Evolutionary conservation across 2,888 invertebrate species (phyloP).

Genomic region (Erebia palarica): DNA sequence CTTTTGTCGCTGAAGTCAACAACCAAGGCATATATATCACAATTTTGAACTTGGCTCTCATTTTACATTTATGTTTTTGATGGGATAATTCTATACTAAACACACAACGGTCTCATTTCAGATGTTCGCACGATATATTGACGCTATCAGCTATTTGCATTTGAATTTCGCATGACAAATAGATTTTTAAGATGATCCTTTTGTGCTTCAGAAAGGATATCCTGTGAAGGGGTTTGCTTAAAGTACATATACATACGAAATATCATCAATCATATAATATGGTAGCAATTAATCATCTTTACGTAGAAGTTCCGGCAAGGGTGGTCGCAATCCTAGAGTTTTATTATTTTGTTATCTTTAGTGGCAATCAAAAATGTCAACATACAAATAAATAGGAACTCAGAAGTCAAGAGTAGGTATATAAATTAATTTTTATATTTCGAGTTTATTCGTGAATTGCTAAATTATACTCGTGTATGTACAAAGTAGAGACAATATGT

Average conservation of each 20-base stretch:
- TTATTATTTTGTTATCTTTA: neutral
- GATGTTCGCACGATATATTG: constrained; percentile 62
- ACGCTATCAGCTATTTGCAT: constrained; percentile 56
- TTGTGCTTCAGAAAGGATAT: constrained; percentile 56
- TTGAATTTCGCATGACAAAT: constrained; percentile 66
- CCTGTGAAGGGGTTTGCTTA: constrained; percentile 46
- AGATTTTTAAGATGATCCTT: constrained; percentile 66
- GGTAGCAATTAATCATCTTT: constrained; percentile 73
- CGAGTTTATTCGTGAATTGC: no score
- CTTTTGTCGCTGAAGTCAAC: no score
- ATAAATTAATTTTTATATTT: no score
- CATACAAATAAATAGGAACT: neutral
- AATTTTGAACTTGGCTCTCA: no score
- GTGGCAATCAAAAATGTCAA: neutral
- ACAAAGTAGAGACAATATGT: no score
- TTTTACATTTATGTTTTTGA: no score
- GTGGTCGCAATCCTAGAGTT: constrained; percentile 38
- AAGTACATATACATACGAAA: constrained; percentile 46
- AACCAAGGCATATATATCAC: no score
- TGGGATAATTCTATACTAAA: constrained; percentile 24
- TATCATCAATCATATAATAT: constrained; percentile 68
- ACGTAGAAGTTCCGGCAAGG: constrained; percentile 55
- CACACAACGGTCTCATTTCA: constrained; percentile 36
- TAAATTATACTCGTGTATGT: no score
- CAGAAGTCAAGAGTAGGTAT: neutral